Evolutionary conservation across 2,888 invertebrate species (phyloP).

Genomic region (Nomada fucata): DNA sequence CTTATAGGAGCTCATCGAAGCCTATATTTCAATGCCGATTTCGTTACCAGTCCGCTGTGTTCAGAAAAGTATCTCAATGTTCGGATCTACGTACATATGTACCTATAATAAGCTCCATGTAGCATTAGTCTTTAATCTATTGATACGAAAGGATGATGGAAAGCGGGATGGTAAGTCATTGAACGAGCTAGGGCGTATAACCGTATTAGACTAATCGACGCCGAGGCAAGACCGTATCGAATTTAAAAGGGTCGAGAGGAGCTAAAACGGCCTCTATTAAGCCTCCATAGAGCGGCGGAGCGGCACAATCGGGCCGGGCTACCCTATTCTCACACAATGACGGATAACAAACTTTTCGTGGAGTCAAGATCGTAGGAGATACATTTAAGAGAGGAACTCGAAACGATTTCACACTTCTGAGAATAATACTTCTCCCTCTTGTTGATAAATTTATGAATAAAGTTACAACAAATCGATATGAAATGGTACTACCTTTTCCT

Average conservation of each 20-base stretch:
- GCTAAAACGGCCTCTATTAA: conserved; percentile 76
- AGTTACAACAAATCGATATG: not conserved
- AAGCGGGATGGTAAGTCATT: conserved; percentile 52
- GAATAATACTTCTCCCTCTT: conserved; percentile 11
- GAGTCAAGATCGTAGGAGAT: conserved; percentile 47
- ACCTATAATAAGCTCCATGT: conserved; percentile 48
- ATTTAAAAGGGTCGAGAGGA: conserved; percentile 73
- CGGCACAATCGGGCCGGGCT: conserved; percentile 52
- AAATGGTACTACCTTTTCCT: not conserved
- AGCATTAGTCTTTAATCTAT: conserved; percentile 53
- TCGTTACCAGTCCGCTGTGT: no score
- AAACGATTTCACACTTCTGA: conserved; percentile 65
- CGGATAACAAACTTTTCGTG: conserved; percentile 58
- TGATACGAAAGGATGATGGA: conserved; percentile 58
- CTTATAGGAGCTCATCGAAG: no score
- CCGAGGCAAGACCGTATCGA: conserved; percentile 67
- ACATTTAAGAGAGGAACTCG: conserved; percentile 33
- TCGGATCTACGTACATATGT: conserved; percentile 45
- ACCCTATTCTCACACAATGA: conserved; percentile 66
- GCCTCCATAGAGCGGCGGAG: conserved; percentile 60
- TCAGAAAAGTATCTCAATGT: conserved; percentile 57
- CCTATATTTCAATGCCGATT: no score
- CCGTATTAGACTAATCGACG: conserved; percentile 81
- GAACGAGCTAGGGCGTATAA: conserved; percentile 80
- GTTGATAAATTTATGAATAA: conserved; percentile 42